These are phyloP conservation scores for Microtus oregoni DNA, from an alignment of 2,113 vertebrate genomes.

Conservation along the genomic window DNA sequence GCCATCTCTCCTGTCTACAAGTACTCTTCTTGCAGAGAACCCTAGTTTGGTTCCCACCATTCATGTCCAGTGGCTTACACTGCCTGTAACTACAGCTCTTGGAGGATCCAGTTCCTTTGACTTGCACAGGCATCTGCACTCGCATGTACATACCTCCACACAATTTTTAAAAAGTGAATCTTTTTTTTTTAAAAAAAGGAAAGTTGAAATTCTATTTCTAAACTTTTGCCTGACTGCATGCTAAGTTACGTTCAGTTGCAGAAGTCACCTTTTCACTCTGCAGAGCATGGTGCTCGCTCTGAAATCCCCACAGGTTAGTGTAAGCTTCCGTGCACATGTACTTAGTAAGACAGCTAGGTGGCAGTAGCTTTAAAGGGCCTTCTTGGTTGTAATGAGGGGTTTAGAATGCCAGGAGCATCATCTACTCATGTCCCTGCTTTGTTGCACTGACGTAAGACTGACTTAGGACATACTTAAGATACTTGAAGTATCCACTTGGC, in stretches of 20 bases:
- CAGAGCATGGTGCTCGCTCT: background rate
- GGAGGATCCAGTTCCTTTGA: background rate
- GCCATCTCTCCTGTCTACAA: background rate
- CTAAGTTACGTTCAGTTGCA: background rate
- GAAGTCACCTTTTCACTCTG: conserved; percentile 22
- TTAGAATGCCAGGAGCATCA: background rate
- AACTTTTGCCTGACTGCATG: background rate
- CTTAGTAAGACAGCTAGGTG: background rate
- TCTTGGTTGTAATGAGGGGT: background rate
- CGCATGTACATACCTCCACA: background rate
- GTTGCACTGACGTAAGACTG: background rate
- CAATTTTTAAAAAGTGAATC: background rate
- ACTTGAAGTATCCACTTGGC: background rate
- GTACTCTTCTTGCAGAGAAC: background rate
- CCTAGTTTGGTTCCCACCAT: background rate
- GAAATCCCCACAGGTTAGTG: background rate
- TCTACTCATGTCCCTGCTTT: background rate
- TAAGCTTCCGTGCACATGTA: background rate
- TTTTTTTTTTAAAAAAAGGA: background rate
- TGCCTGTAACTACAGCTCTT: background rate
- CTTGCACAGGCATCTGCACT: background rate
- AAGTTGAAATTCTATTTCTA: background rate
- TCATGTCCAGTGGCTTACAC: background rate
- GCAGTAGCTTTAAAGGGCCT: background rate
- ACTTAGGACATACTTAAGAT: background rate